Conservation (phyloP, 2,113 vertebrate genomes). For the Propithecus coquereli region DNA sequence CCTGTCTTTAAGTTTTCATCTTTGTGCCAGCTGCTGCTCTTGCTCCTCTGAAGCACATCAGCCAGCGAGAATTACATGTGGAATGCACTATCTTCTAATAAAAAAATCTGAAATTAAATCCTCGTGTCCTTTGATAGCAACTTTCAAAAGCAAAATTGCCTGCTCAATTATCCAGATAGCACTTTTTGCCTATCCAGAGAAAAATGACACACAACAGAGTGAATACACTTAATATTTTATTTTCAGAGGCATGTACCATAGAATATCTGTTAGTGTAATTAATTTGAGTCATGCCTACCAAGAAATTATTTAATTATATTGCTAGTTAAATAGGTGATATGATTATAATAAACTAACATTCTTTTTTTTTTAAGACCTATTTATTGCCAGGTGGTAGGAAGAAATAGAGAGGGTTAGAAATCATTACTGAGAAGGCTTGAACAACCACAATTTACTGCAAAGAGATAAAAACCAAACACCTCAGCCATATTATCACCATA, state of each 20-base stretch:
- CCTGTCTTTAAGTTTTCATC: neutral
- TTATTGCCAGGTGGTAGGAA: conserved; percentile 63
- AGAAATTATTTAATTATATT: conserved; percentile 60
- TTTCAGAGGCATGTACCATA: conserved; percentile 28
- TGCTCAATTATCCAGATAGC: conserved; percentile 50
- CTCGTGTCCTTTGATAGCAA: conserved; percentile 18
- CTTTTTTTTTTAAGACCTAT: neutral
- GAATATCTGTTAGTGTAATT: conserved; percentile 55
- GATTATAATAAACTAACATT: conserved; percentile 60
- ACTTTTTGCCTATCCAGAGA: neutral
- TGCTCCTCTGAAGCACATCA: neutral
- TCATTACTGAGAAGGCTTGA: conserved; percentile 37
- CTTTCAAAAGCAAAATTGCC: conserved; percentile 66
- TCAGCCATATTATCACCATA: conserved; percentile 61
- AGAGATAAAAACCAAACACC: conserved; percentile 69
- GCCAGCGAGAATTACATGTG: neutral
- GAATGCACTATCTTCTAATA: neutral
- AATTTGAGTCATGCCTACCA: conserved; percentile 58
- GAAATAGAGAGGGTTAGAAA: conserved; percentile 51
- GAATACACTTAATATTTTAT: conserved; percentile 37
- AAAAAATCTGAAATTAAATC: conserved; percentile 40
- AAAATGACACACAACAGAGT: conserved; percentile 23
- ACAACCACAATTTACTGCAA: conserved; percentile 55
- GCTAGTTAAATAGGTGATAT: conserved; percentile 57
- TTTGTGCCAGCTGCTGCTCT: neutral